Base-by-base conservation (phyloP, 1,140 invertebrate species). In the Drosophila oshimai region DNA sequence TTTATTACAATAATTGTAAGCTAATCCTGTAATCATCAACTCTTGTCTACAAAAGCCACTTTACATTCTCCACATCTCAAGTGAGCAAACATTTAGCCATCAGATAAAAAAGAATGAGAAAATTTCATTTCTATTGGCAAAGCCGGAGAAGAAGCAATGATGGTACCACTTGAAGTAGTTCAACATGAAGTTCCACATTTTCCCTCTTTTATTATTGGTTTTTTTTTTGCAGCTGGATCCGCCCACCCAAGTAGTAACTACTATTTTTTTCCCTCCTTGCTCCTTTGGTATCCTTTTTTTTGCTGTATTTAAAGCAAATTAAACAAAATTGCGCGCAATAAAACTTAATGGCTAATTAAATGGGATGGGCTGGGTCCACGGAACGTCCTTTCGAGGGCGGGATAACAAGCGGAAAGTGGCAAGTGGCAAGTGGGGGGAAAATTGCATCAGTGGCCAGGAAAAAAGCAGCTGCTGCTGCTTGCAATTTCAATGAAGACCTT, bases 301-400 rank as follows among this genome's bases (percentile, higher is more conserved):
- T 41, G 41, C 76, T 81, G 76, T 88, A 87, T 81, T 87, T 86
- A 86, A 86, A 81, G 81, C 81, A 86, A 86, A 86, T 86, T 86
- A 86, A 86, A 87, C 81, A 86, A 86, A 86, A 86, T 87, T 87
- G 81, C 68, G 62, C 74, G 81, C 81, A 86, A 86, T 86, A 86
- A 86, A 86, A 86, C 81, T 86, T 86, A 86, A 86, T 86, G 81
- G 81, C 72, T 86, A 86, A 86, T 86, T 86, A 86, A 86, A 86
- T 86, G 80, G 81, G 72, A 62, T 87, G 80, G 81, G 75, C 49
- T 51, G 77, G 77, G 80, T 47, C 79, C 61, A 26, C 12, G 6
- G 58, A 49, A 67, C 60, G 41, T 67, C 39, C 73, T 54, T 39
- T 42, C 28, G 31, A 49, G 36, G 39, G 57, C 34, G 42, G 53